Percentiles rank a stretch among this genome's conserved stretches.
These are phyloP conservation scores for Ernsta delagoae DNA, from an alignment of 2,888 invertebrate species.

Conservation along the genomic window DNA sequence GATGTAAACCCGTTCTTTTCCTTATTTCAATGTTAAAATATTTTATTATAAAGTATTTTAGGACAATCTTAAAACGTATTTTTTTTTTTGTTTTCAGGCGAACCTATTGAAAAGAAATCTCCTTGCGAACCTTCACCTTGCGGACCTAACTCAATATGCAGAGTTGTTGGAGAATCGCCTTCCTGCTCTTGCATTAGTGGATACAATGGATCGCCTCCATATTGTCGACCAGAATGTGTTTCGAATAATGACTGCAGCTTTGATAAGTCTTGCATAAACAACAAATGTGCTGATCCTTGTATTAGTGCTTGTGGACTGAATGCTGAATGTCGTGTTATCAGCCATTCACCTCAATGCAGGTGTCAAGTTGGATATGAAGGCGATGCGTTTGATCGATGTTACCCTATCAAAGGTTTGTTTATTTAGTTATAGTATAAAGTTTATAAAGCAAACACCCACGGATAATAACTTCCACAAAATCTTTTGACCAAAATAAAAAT, in stretches of 20 bases:
- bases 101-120: conserved; percentile 60
- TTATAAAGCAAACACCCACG: too few species aligned
- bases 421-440: too few species aligned
- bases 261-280: conserved; percentile 90
- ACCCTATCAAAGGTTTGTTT: conserved; percentile 58
- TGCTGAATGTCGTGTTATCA: conserved; percentile 91
- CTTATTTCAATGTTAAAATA: too few species aligned
- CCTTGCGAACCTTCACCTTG: conserved; percentile 91
- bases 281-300: conserved; percentile 92
- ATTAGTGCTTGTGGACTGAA: conserved; percentile 91
- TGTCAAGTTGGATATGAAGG: conserved; percentile 90
- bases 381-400: conserved; percentile 91
- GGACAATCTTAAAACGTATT: too few species aligned
- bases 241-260: conserved; percentile 92
- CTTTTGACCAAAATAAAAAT: too few species aligned
- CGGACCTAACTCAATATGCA: conserved; percentile 91
- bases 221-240: conserved; percentile 93
- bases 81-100: conserved; percentile 51
- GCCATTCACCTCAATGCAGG: conserved; percentile 93
- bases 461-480: too few species aligned
- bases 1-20: too few species aligned
- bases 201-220: conserved; percentile 89
- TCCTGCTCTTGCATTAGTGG: conserved; percentile 90
- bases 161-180: conserved; percentile 80
- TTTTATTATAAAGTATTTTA: background rate